A percentile compares a stretch with the other conserved stretches of the same genome.
These are phyloP conservation scores for Pseudococcus longispinus DNA, from an alignment of 2,888 invertebrate genomes.

Conservation along the genomic window DNA sequence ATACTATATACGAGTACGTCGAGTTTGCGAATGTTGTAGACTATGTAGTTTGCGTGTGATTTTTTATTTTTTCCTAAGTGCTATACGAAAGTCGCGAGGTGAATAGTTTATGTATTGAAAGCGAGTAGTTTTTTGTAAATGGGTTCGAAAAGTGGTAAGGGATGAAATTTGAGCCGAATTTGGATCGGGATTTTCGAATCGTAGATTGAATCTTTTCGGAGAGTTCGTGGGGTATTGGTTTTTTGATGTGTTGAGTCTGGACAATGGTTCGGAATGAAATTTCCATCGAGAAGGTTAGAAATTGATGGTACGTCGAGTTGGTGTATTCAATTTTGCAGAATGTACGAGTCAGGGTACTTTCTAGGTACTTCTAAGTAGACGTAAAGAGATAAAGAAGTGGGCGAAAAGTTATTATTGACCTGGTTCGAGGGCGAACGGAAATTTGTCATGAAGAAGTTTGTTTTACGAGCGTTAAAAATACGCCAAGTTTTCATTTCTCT, in stretches of 20 bases:
- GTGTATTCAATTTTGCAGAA: background rate
- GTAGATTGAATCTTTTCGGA: too few relatives aligned
- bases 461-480: constrained; percentile 32
- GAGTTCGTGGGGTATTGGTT: too few relatives aligned
- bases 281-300: background rate
- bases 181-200: too few relatives aligned
- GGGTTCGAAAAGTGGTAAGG: too few relatives aligned
- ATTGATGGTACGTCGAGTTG: background rate
- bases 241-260: too few relatives aligned
- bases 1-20: background rate
- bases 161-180: too few relatives aligned
- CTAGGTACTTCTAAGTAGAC: background rate
- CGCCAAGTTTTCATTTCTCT: background rate
- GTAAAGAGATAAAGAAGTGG: background rate
- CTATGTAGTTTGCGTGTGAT: background rate
- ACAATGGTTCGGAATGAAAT: background rate
- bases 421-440: background rate
- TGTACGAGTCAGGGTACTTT: background rate
- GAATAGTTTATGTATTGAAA: too few relatives aligned
- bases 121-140: too few relatives aligned
- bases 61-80: background rate
- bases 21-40: too few relatives aligned
- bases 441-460: constrained; percentile 4
- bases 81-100: too few relatives aligned
- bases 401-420: background rate